Evolutionary conservation across 1,140 invertebrate genomes (phyloP), one percentile per base, ranked within the genome.

Genomic region (Polypedilum vanderplanki): DNA sequence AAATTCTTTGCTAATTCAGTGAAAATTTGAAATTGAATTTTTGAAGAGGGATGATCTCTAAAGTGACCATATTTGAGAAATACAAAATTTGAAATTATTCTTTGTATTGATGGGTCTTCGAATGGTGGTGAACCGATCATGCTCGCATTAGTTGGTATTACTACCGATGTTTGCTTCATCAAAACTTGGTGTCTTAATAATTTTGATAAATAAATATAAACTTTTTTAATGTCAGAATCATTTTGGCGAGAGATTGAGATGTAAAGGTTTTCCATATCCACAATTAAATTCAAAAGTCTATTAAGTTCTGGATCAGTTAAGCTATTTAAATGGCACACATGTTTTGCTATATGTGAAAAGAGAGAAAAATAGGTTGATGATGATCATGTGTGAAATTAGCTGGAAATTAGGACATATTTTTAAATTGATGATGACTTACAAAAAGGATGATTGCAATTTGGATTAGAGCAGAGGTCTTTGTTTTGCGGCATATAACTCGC

Each of bases 1-100:
- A 97, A 96, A 87, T 96, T 96, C 80, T 95, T 96, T 0, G 93
- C 94, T 74, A 97, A 83, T 79, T 97, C 95, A 77, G 93, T 94
- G 90, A 96, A 96, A 0, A 90, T 93, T 81, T 95, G 92, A 87
- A 92, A 92, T 79, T 97, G 94, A 77, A 90, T 3, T 20, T 70
- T 70, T 20, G 65, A 18, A 18, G 65, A 57, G 12, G 46, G 46
- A 57, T 57, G 17, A 9, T 57, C 40, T 3, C 22, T 8, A 8
- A 46, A 20, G 18, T 46, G 40, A 7, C 17, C 41, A 57, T 76
- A 97, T 83, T 96, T 97, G 80, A 93, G 94, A 40, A 94, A 84
- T 9, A 97, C 91, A 84, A 97, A 93, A 82, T 96, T 97, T 22
- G 90, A 91, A 18, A 97, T 90, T 7, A 92, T 94, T 82, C 95